Evolutionary conservation across 1,140 invertebrate genomes (phyloP), one percentile per base, ranked within the genome.

Genomic region (Eurosta solidaginis): DNA sequence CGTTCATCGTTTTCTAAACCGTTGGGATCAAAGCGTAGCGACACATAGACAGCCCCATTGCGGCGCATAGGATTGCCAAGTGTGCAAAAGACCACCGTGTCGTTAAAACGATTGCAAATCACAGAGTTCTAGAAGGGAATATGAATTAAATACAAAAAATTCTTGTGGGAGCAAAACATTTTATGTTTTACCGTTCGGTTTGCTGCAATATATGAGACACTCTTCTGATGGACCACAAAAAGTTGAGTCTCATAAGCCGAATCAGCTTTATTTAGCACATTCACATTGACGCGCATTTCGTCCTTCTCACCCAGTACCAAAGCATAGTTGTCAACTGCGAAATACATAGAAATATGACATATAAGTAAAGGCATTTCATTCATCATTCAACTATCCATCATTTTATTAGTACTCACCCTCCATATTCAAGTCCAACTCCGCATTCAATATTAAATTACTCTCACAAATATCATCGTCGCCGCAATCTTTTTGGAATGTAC

Each of bases 401-500:
- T 40, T 20, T 9, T n/a, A n/a, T 10, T 40, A 3, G 10, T 42
- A 81, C 82, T 83, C 81, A 89, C 90, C 84, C 81, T 88, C 79
- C 0, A 81, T 78, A 0, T 83, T 90, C 42, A 95, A 88, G 82
- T 92, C 89, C 1, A 95, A 87, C 76, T 89, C 88, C 10, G 93
- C 92, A n/a, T 90, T 86, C 0, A 97, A 87, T 77, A 91, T 88
- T n/a, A 98, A 87, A 83, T 97, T 91, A 86, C 96, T 97, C 82
- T 96, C 92, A 86, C 97, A 98, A 27, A 95, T 90, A 82, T 97
- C 95, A 85, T 98, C 96, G 0, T 91, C 89, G 7, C 96, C 97
- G 85, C 97, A 99, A 83, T 98, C 96, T 88, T 97, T 98, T 75
- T 96, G 92, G 89, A 99, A 98, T 27, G 92, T 93, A 2, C 94